Conservation (phyloP, 2,797 vertebrate species). For the Sebastes oblongus region DNA sequence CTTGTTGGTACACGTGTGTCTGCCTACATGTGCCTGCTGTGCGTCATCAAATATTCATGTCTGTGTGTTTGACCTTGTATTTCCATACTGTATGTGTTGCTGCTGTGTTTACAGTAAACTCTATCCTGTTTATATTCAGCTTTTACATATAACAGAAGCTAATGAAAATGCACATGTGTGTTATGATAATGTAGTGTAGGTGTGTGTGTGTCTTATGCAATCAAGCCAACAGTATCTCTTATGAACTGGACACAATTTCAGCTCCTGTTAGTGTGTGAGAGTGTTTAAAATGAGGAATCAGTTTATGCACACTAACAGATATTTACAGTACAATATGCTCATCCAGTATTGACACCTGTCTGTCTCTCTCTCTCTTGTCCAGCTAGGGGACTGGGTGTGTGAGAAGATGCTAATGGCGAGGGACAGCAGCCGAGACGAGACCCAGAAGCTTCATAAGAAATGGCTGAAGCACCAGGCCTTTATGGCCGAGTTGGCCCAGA, state of each 20-base stretch:
- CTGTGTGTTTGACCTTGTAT: constrained; percentile 64
- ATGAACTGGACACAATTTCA: neutral
- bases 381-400: constrained; percentile 87
- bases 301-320: neutral
- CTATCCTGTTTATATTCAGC: neutral
- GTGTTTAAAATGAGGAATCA: neutral
- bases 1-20: constrained; percentile 70
- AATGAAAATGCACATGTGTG: neutral
- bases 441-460: constrained; percentile 89
- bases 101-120: neutral
- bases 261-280: neutral
- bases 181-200: neutral
- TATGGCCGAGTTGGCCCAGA: constrained; percentile 92
- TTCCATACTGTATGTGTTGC: constrained; percentile 6
- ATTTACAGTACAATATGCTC: constrained; percentile 4
- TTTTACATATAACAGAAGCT: neutral
- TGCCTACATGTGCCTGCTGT: constrained; percentile 59
- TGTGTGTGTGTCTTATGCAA: neutral
- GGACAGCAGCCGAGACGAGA: constrained; percentile 85
- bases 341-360: constrained; percentile 1
- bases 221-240: neutral
- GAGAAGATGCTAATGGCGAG: constrained; percentile 92
- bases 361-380: constrained; percentile 11
- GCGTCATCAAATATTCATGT: constrained; percentile 51
- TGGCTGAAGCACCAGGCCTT: constrained; percentile 95